Evolutionary conservation across 2,888 invertebrate species (phyloP), one percentile per base, ranked within the genome.

Genomic region (Drosophila neonasuta): DNA sequence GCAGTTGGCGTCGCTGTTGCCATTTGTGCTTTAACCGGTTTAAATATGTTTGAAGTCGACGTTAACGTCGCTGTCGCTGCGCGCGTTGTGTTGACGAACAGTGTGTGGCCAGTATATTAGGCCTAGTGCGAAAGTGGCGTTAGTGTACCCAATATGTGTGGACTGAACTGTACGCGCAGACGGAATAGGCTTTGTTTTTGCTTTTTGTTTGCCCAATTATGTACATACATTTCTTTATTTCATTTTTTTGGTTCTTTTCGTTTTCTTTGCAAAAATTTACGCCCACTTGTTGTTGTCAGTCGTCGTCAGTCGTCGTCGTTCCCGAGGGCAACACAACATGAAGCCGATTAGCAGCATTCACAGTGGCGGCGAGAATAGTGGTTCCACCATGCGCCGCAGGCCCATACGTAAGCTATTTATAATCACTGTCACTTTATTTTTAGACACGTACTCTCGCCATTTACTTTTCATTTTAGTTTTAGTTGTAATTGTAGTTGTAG

Each of bases 381-480:
- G 66, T 51, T 68, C 85, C 74, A 80, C 60, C 70, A 68, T 85
- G 77, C 87, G 88, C 41, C 87, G 88, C 76, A 81, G 88, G 74
- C 79, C 78, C 71, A 86, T 76, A 76, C 78, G 88, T 88, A 88
- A 88, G 88, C 78, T 75, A 82, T 80, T 86, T 79, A 64, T 71
- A 82, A 82, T 67, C 60, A 57, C 48, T 49, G 46, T 57, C 64
- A 49, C 32, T 56, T 73, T 61, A 63, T 74, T 73, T 62, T 45
- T 74, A 74, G 64, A 64, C 44, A 64, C 29, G 39, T 61, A 50
- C 36, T 32, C 32, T 9, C 4, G 36, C n/a, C n/a, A 36, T 50
- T 41, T 44, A 42, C 41, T 29, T 65, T 36, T 50, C 30, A 15
- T 36, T 54, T 15, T 30, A 41, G 46, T 41, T 64, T 66, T 60